A percentile compares a stretch with the other conserved stretches of the same genome.
Evolutionary conservation across 2,113 vertebrate genomes (phyloP).

Genomic region (Salvelinus sp.): DNA sequence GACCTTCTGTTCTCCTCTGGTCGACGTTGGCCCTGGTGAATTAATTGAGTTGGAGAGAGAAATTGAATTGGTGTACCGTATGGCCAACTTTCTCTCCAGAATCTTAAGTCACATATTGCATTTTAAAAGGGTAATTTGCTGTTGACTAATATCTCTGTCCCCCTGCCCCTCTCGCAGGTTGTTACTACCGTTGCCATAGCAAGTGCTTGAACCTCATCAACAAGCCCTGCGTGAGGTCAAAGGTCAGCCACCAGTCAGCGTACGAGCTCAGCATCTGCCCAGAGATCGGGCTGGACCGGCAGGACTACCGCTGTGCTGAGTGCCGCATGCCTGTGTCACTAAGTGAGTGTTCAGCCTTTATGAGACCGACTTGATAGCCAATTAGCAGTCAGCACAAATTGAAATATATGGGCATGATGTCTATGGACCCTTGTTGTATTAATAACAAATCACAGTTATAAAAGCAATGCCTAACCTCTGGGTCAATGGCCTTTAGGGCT

Average conservation of each 20-base stretch:
- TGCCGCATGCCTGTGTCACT: conserved; percentile 89
- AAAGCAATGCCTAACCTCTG: neutral
- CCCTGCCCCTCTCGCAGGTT: conserved; percentile 75
- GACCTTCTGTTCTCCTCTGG: neutral
- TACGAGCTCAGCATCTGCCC: conserved; percentile 96
- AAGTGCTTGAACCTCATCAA: conserved; percentile 94
- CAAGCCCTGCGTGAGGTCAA: conserved; percentile 90
- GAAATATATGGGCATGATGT: neutral
- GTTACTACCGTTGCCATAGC: conserved; percentile 95
- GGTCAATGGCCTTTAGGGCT: neutral
- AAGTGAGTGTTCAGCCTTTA: conserved; percentile 75
- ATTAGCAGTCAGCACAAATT: neutral
- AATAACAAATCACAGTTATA: neutral
- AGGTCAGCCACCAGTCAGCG: conserved; percentile 95
- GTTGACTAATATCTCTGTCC: neutral
- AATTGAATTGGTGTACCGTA: no score
- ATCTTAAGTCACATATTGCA: neutral
- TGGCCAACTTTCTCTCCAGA: neutral
- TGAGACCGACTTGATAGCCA: no score
- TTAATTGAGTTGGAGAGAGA: neutral
- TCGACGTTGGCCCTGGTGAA: neutral
- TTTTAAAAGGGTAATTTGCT: neutral
- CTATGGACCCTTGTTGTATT: neutral
- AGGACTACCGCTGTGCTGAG: conserved; percentile 94
- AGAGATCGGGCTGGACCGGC: conserved; percentile 89